Conservation (phyloP, 2,888 invertebrate species). For the Frankliniella fusca region DNA sequence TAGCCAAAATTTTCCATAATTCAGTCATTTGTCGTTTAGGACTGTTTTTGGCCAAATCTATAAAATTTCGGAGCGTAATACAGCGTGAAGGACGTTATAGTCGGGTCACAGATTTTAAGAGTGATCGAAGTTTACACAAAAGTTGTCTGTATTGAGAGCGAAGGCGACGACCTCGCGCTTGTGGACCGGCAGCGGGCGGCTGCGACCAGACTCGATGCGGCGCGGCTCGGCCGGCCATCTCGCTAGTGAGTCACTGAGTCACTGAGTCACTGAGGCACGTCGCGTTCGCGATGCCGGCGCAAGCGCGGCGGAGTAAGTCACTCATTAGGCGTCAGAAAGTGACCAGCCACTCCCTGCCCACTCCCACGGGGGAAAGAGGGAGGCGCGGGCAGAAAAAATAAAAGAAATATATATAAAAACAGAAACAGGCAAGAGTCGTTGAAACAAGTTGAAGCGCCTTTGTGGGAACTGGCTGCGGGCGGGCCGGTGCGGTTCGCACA, state of each 20-base stretch:
- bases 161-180: no score
- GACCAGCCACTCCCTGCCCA: not conserved
- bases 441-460: slow-evolving; percentile 9
- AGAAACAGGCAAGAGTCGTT: not conserved
- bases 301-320: not conserved
- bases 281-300: not conserved
- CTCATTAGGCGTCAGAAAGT: not conserved
- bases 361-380: not conserved
- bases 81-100: no score
- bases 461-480: not conserved
- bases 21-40: no score
- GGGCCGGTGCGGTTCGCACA: not conserved
- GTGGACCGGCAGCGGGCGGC: no score
- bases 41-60: no score
- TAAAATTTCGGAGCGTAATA: no score
- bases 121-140: no score
- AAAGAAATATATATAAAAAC: not conserved
- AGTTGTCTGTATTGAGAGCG: no score
- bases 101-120: no score
- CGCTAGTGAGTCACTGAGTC: slow-evolving; percentile 6
- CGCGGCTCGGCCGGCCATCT: not conserved
- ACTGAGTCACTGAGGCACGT: slow-evolving; percentile 9
- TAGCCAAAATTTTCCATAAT: no score
- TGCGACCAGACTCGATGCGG: no score
- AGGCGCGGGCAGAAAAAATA: not conserved